A percentile compares a stretch with the other conserved stretches of the same genome.
Conservation (phyloP, 2,888 invertebrate genomes). For the Ptychoptera contaminata region DNA sequence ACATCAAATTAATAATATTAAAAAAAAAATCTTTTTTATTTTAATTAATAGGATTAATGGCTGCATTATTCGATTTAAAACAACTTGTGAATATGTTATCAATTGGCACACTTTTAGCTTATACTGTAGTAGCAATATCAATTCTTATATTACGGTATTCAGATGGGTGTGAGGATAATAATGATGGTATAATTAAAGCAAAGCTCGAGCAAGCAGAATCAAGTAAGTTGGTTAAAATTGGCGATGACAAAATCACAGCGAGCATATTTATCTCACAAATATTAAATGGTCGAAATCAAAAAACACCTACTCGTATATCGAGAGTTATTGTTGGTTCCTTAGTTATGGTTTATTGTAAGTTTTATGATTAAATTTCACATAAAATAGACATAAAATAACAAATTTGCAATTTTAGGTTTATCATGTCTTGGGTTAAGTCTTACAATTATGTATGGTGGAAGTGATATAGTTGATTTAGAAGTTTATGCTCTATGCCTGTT, state of each 20-base stretch:
- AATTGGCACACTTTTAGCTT: conserved; percentile 72
- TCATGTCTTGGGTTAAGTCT: conserved; percentile 21
- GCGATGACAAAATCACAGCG: background rate
- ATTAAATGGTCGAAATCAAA: background rate
- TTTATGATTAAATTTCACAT: background rate
- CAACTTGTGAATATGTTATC: conserved; percentile 84
- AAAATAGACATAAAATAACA: conserved; percentile 1
- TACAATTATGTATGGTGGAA: conserved; percentile 19
- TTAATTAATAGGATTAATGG: conserved; percentile 44
- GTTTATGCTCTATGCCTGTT: conserved; percentile 20
- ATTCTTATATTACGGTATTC: conserved; percentile 64
- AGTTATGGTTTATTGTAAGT: conserved; percentile 22
- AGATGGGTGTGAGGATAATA: background rate
- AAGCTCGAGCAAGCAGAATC: background rate
- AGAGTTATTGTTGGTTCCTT: conserved; percentile 22
- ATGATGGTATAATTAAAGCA: background rate
- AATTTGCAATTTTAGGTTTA: conserved; percentile 7
- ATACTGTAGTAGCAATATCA: conserved; percentile 79
- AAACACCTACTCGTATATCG: conserved; percentile 19
- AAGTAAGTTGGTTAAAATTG: background rate
- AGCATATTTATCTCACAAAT: no score
- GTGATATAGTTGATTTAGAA: conserved; percentile 16
- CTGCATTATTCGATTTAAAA: conserved; percentile 66
- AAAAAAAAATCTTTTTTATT: no score
- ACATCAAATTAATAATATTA: no score